A percentile compares a stretch with the other conserved stretches of the same genome.
These are phyloP conservation scores for Bufo bufo DNA, from an alignment of 2,113 vertebrate species.

Conservation along the genomic window DNA sequence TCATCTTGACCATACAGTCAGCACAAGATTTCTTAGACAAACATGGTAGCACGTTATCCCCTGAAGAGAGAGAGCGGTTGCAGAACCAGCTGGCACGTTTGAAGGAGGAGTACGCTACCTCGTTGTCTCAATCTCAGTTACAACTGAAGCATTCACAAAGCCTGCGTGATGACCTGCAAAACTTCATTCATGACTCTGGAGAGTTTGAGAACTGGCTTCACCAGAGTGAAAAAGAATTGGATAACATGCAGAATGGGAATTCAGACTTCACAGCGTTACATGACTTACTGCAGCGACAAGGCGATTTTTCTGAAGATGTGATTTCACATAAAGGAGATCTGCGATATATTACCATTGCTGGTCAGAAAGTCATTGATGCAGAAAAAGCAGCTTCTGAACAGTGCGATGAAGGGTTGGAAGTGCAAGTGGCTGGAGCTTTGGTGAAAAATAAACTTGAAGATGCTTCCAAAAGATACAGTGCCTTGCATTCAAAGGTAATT, in stretches of 20 bases:
- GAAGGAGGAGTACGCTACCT: conserved; percentile 75
- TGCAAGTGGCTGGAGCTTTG: conserved; percentile 71
- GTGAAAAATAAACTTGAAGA: conserved; percentile 85
- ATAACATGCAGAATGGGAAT: conserved; percentile 73
- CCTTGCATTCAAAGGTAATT: conserved; percentile 85
- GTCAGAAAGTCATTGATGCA: conserved; percentile 90
- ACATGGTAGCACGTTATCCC: conserved; percentile 77
- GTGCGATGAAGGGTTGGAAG: conserved; percentile 64
- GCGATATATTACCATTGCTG: conserved; percentile 93
- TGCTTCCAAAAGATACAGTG: conserved; percentile 81
- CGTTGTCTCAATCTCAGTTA: conserved; percentile 77
- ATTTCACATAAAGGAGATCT: conserved; percentile 98
- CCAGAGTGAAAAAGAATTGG: conserved; percentile 83
- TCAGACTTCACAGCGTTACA: conserved; percentile 73
- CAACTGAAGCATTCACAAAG: conserved; percentile 80
- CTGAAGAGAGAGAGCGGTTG: conserved; percentile 76
- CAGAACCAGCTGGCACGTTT: conserved; percentile 77
- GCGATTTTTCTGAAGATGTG: conserved; percentile 86
- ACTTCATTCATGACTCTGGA: conserved; percentile 87
- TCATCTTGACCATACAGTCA: conserved; percentile 84
- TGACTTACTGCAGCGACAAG: conserved; percentile 68
- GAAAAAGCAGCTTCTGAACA: conserved; percentile 67
- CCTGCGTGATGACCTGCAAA: conserved; percentile 85
- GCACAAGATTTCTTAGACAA: conserved; percentile 85
- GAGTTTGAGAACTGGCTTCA: conserved; percentile 85